phyloP scores from a whole-genome alignment of 2,888 invertebrate species.

The Eubasilissa splendida region DNA sequence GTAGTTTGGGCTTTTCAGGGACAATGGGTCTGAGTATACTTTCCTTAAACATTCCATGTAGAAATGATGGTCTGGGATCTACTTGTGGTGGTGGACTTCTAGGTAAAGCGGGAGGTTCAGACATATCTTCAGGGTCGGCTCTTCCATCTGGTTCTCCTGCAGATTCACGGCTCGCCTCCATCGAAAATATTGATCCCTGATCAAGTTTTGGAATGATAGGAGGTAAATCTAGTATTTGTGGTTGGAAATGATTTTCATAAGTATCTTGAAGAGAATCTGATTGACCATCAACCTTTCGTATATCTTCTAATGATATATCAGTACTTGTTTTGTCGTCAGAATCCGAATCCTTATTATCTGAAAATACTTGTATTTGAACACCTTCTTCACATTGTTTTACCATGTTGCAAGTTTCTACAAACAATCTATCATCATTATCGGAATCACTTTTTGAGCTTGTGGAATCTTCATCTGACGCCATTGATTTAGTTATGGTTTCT shows the following conservation, averaged over 20 bases:
- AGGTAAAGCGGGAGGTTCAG: conserved; percentile 80
- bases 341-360: conserved; percentile 62
- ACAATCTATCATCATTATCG: conserved; percentile 74
- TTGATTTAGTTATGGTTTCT: conserved; percentile 69
- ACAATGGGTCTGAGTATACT: conserved; percentile 76
- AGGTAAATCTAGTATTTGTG: conserved; percentile 68
- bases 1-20: conserved; percentile 80
- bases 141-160: conserved; percentile 92
- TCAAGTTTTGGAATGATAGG: conserved; percentile 68
- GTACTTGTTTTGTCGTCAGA: conserved; percentile 67
- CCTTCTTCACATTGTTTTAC: conserved; percentile 66
- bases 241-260: conserved; percentile 59
- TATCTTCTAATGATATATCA: conserved; percentile 66
- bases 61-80: conserved; percentile 78
- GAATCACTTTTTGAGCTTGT: conserved; percentile 73
- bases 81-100: conserved; percentile 76
- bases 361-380: conserved; percentile 71
- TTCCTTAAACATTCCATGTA: conserved; percentile 77
- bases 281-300: conserved; percentile 69
- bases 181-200: conserved; percentile 67
- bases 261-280: conserved; percentile 61
- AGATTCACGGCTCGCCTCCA: conserved; percentile 81
- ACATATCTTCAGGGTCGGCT: conserved; percentile 83
- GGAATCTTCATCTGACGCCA: conserved; percentile 72
- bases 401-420: conserved; percentile 68